phyloP scores from a whole-genome alignment of 2,113 vertebrate species.

The Argyrosomus japonicus region DNA sequence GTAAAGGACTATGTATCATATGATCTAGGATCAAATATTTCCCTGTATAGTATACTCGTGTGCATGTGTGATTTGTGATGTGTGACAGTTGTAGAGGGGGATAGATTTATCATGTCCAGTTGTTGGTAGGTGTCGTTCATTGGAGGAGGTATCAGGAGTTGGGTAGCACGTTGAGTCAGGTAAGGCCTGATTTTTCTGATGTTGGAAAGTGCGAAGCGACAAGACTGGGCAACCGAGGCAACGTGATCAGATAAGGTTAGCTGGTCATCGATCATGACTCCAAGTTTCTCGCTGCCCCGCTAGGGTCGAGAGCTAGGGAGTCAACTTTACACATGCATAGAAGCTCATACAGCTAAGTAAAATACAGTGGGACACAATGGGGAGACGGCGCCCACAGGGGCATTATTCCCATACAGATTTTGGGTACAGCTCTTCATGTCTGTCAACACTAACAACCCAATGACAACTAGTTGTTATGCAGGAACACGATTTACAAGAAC shows the following conservation, averaged over 20 bases:
- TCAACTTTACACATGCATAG: too few species aligned
- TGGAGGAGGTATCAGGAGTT: too few species aligned
- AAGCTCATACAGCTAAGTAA: neutral
- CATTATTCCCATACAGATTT: neutral
- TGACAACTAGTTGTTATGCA: conserved; percentile 24
- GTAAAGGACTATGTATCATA: conserved; percentile 2
- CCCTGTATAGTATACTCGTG: neutral
- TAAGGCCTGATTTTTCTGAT: too few species aligned
- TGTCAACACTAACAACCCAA: conserved; percentile 26
- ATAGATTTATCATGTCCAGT: too few species aligned
- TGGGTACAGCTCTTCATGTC: neutral
- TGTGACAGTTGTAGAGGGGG: neutral
- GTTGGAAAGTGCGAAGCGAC: too few species aligned
- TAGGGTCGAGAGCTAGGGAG: too few species aligned
- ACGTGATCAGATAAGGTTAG: too few species aligned
- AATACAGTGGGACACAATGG: neutral
- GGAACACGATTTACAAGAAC: conserved; percentile 18
- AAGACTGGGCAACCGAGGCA: too few species aligned
- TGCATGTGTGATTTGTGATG: neutral
- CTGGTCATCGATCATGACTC: too few species aligned
- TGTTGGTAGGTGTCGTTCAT: too few species aligned
- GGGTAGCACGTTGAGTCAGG: too few species aligned
- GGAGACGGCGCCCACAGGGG: neutral
- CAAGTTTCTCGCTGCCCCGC: too few species aligned
- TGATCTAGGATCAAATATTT: conserved; percentile 11